phyloP scores from a whole-genome alignment of 2,888 invertebrate genomes.

The Lasioglossum vierecki region DNA sequence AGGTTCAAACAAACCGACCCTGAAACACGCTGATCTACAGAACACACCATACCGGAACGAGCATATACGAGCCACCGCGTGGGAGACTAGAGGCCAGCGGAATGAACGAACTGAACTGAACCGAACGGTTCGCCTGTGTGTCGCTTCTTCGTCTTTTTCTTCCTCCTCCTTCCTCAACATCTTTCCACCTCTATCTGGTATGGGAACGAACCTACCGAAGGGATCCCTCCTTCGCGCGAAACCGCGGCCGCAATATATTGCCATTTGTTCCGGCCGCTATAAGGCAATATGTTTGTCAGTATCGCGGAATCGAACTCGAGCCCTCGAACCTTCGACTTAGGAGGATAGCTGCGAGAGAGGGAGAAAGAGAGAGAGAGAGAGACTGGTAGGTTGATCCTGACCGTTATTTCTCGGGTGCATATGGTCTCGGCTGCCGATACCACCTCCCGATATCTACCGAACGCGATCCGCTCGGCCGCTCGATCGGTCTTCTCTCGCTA shows the following conservation, averaged over 20 bases:
- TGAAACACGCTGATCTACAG: conserved; percentile 61
- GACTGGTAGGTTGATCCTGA: conserved; percentile 62
- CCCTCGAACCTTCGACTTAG: conserved; percentile 60
- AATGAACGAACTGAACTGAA: conserved; percentile 1
- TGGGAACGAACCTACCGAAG: conserved; percentile 69
- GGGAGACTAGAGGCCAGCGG: conserved; percentile 75
- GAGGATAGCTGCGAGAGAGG: background rate
- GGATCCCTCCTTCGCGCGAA: conserved; percentile 66
- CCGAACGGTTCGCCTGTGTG: conserved; percentile 48
- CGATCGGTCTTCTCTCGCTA: conserved; percentile 64
- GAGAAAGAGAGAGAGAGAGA: conserved; percentile 1
- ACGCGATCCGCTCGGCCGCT: conserved; percentile 53
- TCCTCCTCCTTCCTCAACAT: conserved; percentile 31
- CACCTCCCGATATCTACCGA: conserved; percentile 55
- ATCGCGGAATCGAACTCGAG: conserved; percentile 80
- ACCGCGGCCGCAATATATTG: conserved; percentile 77
- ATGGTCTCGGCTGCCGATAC: conserved; percentile 62
- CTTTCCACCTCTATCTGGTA: conserved; percentile 52
- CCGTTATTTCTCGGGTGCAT: conserved; percentile 71
- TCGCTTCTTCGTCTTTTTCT: conserved; percentile 43
- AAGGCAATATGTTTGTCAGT: conserved; percentile 82
- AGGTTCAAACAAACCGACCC: conserved; percentile 43
- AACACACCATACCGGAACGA: conserved; percentile 71
- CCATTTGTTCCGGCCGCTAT: conserved; percentile 81
- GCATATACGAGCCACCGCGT: conserved; percentile 76